A percentile compares a stretch with the other conserved stretches of the same genome.
phyloP scores from a whole-genome alignment of 1,140 invertebrate species.

The Aphaenogaster ashmeadi region DNA sequence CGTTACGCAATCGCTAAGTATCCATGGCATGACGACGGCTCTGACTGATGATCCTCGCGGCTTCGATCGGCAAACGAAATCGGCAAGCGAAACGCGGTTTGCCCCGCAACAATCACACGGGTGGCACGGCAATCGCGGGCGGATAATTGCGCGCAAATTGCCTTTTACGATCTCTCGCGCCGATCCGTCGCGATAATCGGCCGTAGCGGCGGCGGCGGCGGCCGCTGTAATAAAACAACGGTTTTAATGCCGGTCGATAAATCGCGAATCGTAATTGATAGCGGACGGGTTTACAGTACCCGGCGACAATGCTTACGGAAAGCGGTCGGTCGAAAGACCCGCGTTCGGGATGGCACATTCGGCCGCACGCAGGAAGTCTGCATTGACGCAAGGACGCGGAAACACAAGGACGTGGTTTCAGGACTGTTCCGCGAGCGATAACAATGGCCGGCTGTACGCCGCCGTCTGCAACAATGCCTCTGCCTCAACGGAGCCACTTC shows the following conservation, averaged over 20 bases:
- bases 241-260: background rate
- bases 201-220: background rate
- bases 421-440: conserved; percentile 42
- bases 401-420: conserved; percentile 70
- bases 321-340: background rate
- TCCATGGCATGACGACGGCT: background rate
- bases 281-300: background rate
- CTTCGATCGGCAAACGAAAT: conserved; percentile 19
- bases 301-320: conserved; percentile 1
- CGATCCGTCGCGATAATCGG: conserved; percentile 60
- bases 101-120: background rate
- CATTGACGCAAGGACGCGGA: conserved; percentile 70
- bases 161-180: conserved; percentile 34
- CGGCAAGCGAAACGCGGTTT: background rate
- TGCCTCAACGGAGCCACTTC: conserved; percentile 63
- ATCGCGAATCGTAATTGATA: conserved; percentile 58
- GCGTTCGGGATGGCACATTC: conserved; percentile 8
- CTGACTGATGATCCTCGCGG: conserved; percentile 38
- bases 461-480: conserved; percentile 68
- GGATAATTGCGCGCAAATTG: conserved; percentile 69
- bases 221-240: conserved; percentile 26
- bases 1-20: conserved; percentile 33
- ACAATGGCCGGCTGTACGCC: conserved; percentile 61
- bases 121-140: conserved; percentile 16
- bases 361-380: conserved; percentile 54